Base-by-base conservation (phyloP, 1,140 invertebrate genomes). In the Paraescarpia echinospica region DNA sequence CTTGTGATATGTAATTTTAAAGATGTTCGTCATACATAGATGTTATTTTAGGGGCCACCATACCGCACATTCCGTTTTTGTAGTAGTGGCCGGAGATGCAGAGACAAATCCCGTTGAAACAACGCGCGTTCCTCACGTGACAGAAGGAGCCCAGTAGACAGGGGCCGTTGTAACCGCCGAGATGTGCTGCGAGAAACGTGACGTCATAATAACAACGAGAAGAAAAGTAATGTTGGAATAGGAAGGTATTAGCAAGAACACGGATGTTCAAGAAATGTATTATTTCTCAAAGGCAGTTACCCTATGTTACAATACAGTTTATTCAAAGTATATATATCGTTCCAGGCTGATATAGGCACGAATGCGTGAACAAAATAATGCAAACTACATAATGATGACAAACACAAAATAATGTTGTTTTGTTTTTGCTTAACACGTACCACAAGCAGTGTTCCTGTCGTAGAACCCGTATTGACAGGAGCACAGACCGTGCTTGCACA, bases 1-100 rank as follows among this genome's bases (percentile, higher is more conserved):
- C 4, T 41, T 41, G 41, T 41, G 27, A 27, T 77, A 77, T 77
- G 59, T 77, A 77, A 22, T 22, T 31, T 77, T 27, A 4, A 22
- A 77, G n/a, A 77, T 77, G 41, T 77, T 77, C 59, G 22, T 0
- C 59, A 2, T 0, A 77, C 2, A 18, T 77, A 6, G 22, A 2
- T 77, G 22, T 77, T 27, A 77, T 77, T 12, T 12, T 41, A 77
- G 2, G 59, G 59, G 59, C 22, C 59, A 90, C n/a, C 92, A 18
- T 34, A 92, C 92, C 88, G 34, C 92, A 92, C 31, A 92, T 22
- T 77, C 92, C 92, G 33, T 92, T 34, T 33, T 89, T 92, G 51
- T 92, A 77, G 92, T 33, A 92, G 59, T 88, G 88, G 33, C 51
- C 48, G 18, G 59, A 77, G 27, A 34, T 1, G 88, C 92, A 92